phyloP scores from a whole-genome alignment of 2,888 invertebrate species.

The Cotesia congregata region DNA sequence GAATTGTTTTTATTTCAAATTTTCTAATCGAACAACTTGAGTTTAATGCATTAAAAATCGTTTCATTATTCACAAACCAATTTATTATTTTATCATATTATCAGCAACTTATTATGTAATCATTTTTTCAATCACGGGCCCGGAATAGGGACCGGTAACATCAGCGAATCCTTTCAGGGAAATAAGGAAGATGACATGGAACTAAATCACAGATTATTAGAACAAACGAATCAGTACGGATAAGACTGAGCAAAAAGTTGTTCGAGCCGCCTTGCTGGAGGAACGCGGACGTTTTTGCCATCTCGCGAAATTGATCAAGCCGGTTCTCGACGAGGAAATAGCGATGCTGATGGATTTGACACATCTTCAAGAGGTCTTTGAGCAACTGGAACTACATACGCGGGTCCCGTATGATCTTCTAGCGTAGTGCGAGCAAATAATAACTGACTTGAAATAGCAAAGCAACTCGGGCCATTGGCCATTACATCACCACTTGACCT shows the following conservation, averaged over 20 bases:
- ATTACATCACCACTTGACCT: constrained; percentile 65
- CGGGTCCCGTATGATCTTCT: constrained; percentile 89
- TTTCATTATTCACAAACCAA: no score
- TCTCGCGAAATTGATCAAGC: constrained; percentile 93
- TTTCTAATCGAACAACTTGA: no score
- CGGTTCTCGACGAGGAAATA: constrained; percentile 96
- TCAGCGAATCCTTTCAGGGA: constrained; percentile 61
- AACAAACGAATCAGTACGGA: constrained; percentile 86
- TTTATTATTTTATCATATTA: no score
- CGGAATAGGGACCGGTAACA: constrained; percentile 73
- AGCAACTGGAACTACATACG: constrained; percentile 87
- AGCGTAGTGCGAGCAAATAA: constrained; percentile 92
- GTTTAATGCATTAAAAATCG: no score
- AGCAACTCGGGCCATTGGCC: constrained; percentile 69
- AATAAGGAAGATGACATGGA: constrained; percentile 55
- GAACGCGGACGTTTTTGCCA: constrained; percentile 94
- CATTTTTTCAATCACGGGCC: constrained; percentile 60
- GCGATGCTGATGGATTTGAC: constrained; percentile 93
- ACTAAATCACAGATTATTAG: constrained; percentile 62
- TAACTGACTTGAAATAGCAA: constrained; percentile 81
- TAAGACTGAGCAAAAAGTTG: constrained; percentile 93
- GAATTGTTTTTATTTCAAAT: no score
- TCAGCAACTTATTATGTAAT: no score
- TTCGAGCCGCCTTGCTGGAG: constrained; percentile 91
- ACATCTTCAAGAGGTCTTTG: constrained; percentile 90